Conservation (phyloP, 2,888 invertebrate genomes). For the Helleia helle region DNA sequence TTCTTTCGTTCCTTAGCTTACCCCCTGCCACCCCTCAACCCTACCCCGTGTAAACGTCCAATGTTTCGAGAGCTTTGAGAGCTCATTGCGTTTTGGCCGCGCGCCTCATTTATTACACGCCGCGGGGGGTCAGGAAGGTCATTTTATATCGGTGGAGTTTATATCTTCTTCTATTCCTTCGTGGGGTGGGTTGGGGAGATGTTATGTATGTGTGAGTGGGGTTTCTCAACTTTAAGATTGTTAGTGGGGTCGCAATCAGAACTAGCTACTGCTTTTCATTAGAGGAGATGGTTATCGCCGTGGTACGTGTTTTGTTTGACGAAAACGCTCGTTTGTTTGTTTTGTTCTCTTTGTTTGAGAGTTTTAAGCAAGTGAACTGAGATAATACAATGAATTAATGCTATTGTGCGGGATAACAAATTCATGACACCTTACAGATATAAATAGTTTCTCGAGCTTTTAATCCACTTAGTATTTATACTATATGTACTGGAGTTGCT, state of each 20-base stretch:
- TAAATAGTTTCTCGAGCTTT: too few species aligned
- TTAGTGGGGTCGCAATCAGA: slow-evolving; percentile 68
- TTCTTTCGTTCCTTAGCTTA: slow-evolving; percentile 61
- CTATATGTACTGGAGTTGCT: too few species aligned
- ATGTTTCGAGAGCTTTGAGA: slow-evolving; percentile 38
- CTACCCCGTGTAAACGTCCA: slow-evolving; percentile 33
- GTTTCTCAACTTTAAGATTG: slow-evolving; percentile 65
- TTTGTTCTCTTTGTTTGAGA: slow-evolving; percentile 27
- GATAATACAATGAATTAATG: slow-evolving; percentile 17
- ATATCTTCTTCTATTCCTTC: slow-evolving; percentile 48
- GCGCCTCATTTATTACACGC: slow-evolving; percentile 22
- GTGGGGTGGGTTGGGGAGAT: slow-evolving; percentile 37
- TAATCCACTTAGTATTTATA: too few species aligned
- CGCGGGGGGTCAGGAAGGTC: slow-evolving; percentile 31
- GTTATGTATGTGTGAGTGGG: slow-evolving; percentile 42
- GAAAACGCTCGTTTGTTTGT: slow-evolving; percentile 42
- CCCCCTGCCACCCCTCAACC: slow-evolving; percentile 24
- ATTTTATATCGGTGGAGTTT: slow-evolving; percentile 30
- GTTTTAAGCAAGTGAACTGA: slow-evolving; percentile 17
- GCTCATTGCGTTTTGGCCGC: slow-evolving; percentile 32
- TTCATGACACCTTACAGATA: slow-evolving; percentile 4
- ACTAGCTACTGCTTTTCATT: slow-evolving; percentile 63
- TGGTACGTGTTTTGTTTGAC: slow-evolving; percentile 55
- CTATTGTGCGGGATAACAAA: slow-evolving; percentile 3
- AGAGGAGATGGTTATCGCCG: slow-evolving; percentile 61